Evolutionary conservation across 2,113 vertebrate species (phyloP).

Genomic region (Zosterops pallidus): DNA sequence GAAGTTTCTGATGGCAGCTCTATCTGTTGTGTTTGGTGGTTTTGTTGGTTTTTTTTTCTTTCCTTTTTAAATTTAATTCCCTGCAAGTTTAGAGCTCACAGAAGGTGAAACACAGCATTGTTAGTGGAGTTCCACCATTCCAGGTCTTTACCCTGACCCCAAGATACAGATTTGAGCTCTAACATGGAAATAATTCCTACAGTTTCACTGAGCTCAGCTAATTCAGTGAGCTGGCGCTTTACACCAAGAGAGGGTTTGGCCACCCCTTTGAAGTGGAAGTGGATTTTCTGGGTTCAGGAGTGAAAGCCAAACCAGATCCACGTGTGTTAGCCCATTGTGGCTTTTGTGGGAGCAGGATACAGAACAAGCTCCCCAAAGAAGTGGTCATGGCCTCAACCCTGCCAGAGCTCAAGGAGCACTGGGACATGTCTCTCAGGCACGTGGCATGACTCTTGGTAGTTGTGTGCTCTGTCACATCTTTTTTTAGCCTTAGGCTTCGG

Average conservation of each 20-base stretch:
- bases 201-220: neutral
- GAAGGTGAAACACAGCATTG: neutral
- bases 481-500: neutral
- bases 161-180: neutral
- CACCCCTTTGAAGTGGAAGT: neutral
- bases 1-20: conserved; percentile 46
- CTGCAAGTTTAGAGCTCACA: neutral
- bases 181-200: neutral
- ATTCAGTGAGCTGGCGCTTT: neutral
- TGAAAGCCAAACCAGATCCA: neutral
- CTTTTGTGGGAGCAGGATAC: neutral
- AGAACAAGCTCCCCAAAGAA: neutral
- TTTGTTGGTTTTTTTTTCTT: neutral
- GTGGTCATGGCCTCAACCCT: rapidly evolving
- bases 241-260: neutral
- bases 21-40: neutral
- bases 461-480: neutral
- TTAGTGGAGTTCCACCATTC: neutral
- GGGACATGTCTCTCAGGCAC: neutral
- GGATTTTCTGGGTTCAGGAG: neutral
- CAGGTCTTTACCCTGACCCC: neutral
- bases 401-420: neutral
- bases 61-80: neutral
- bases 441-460: neutral
- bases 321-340: neutral